These are phyloP conservation scores for Phyllotis vaccarum DNA, from an alignment of 2,797 vertebrate genomes.

Conservation along the genomic window DNA sequence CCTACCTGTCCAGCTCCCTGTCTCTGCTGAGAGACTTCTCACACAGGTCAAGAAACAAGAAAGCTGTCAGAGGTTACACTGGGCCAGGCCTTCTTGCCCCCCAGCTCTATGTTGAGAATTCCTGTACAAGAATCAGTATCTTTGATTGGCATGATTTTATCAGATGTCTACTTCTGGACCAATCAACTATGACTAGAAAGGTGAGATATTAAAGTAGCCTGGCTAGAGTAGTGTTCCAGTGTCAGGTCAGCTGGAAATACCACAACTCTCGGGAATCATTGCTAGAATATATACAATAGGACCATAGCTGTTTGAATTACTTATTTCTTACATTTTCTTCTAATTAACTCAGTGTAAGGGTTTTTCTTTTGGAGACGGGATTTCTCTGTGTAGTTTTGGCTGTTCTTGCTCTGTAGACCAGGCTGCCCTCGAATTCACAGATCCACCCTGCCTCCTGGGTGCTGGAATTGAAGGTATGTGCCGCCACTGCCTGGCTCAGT, in stretches of 20 bases:
- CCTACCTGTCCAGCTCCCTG: not conserved
- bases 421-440: not conserved
- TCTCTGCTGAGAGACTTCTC: not conserved
- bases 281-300: not conserved
- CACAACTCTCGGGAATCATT: not conserved
- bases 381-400: not conserved
- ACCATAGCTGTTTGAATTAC: not conserved
- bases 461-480: not conserved
- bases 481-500: not conserved
- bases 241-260: not conserved
- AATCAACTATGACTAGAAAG: not conserved
- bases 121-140: not conserved
- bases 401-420: not conserved
- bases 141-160: not conserved
- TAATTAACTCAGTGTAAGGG: not conserved
- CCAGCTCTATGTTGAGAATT: constrained; percentile 21
- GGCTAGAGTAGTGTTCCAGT: not conserved
- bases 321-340: constrained; percentile 5
- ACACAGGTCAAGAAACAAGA: not conserved
- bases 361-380: not conserved
- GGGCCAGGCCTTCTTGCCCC: not conserved
- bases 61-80: not conserved
- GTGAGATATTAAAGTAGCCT: not conserved
- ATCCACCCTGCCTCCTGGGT: not conserved
- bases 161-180: not conserved